Conservation (phyloP, 2,888 invertebrate genomes). For the Cantharis rustica region DNA sequence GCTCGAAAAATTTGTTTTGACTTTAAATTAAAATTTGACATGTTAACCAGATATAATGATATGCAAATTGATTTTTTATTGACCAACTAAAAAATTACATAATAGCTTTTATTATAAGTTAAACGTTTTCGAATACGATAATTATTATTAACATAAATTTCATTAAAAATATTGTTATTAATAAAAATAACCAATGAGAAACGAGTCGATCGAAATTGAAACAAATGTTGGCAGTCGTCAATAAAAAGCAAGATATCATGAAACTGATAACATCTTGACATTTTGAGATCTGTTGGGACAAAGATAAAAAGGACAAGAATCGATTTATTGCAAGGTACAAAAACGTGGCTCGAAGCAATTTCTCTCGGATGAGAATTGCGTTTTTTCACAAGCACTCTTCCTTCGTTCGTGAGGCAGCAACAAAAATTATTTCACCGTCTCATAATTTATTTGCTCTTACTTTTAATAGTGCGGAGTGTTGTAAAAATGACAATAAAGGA, state of each 20-base stretch:
- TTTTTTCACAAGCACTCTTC: conserved; percentile 3
- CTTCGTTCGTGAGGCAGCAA: neutral
- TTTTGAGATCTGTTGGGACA: conserved; percentile 7
- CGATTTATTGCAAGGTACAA: conserved; percentile 14
- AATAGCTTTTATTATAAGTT: neutral
- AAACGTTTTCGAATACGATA: neutral
- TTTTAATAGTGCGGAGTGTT: neutral
- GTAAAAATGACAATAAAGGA: conserved; percentile 5
- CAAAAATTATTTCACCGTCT: neutral
- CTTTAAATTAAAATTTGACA: conserved; percentile 1
- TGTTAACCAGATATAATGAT: conserved; percentile 8
- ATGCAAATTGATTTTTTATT: conserved; percentile 15
- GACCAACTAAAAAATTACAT: conserved; percentile 5
- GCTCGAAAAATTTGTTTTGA: neutral
- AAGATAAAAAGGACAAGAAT: conserved; percentile 13
- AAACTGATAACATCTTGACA: conserved; percentile 12
- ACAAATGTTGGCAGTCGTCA: conserved; percentile 5
- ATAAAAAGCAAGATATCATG: conserved; percentile 10
- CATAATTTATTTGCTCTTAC: neutral
- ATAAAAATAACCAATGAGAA: neutral
- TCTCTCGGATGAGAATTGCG: neutral
- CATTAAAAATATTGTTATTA: neutral
- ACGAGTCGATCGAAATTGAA: conserved; percentile 1
- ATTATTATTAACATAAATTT: neutral
- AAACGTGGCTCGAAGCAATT: conserved; percentile 9